Evolutionary conservation across 2,888 invertebrate genomes (phyloP).

Genomic region (Carterocephalus palaemon): DNA sequence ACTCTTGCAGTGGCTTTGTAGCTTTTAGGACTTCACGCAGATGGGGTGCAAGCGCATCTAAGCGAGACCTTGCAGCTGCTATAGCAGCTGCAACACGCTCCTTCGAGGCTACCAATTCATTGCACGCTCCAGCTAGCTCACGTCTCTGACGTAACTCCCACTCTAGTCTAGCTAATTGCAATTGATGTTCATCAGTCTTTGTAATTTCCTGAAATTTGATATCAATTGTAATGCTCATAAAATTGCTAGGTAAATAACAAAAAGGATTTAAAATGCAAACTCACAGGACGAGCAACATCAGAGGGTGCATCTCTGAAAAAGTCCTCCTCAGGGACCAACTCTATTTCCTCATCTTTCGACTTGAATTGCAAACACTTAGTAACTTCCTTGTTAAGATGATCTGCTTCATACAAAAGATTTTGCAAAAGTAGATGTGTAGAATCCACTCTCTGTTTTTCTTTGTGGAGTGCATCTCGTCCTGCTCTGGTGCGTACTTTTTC

Average conservation of each 20-base stretch:
- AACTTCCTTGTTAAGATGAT: constrained; percentile 96
- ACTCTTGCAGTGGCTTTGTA: constrained; percentile 93
- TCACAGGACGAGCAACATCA: constrained; percentile 82
- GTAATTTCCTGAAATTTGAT: constrained; percentile 79
- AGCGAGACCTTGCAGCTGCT: constrained; percentile 84
- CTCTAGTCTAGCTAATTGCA: constrained; percentile 90
- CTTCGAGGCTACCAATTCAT: constrained; percentile 86
- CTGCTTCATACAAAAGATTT: constrained; percentile 95
- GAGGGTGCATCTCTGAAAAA: constrained; percentile 89
- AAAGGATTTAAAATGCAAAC: constrained; percentile 37
- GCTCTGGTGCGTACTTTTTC: constrained; percentile 93
- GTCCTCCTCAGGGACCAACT: constrained; percentile 89
- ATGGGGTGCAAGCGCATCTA: constrained; percentile 90
- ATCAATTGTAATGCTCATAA: not conserved
- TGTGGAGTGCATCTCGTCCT: constrained; percentile 88
- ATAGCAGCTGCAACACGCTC: constrained; percentile 87
- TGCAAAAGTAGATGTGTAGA: constrained; percentile 93
- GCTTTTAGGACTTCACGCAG: constrained; percentile 81
- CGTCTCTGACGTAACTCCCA: constrained; percentile 95
- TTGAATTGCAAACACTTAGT: constrained; percentile 96
- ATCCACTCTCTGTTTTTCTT: constrained; percentile 93
- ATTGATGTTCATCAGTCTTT: constrained; percentile 85
- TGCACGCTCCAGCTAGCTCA: constrained; percentile 86
- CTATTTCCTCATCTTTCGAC: constrained; percentile 96
- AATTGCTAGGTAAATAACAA: not conserved